Conservation (phyloP, 2,113 vertebrate genomes). For the Shinisaurus crocodilurus region DNA sequence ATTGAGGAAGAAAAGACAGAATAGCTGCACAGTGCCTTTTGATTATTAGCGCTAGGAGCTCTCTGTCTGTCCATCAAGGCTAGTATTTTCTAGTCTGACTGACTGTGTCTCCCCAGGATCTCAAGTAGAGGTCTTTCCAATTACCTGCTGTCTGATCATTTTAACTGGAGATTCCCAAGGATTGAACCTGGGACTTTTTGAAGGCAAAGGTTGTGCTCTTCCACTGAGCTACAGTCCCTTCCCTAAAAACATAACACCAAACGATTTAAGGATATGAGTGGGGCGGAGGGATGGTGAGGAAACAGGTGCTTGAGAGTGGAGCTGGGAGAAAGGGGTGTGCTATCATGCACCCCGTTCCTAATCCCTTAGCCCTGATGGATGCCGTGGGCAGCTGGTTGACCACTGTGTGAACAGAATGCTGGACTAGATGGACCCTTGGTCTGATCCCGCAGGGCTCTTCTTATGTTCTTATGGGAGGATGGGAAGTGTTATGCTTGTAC, state of each 20-base stretch:
- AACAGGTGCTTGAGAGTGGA: not conserved
- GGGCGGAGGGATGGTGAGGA: not conserved
- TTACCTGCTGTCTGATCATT: not conserved
- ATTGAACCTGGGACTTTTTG: not conserved
- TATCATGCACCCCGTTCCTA: not conserved
- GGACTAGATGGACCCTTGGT: too few species aligned
- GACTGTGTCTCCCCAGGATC: not conserved
- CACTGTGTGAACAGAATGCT: too few species aligned
- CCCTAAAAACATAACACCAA: not conserved
- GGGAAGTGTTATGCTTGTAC: not conserved
- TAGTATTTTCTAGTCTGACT: not conserved
- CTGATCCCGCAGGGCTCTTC: too few species aligned
- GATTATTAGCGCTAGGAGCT: too few species aligned
- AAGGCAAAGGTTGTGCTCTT: not conserved
- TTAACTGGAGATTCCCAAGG: not conserved
- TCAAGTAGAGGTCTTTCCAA: not conserved
- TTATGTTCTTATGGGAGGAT: too few species aligned
- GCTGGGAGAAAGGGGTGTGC: not conserved
- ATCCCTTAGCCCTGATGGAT: not conserved
- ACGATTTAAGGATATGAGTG: too few species aligned
- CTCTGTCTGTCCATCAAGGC: not conserved
- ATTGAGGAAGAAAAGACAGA: too few species aligned
- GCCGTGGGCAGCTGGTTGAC: too few species aligned
- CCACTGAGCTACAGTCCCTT: not conserved
- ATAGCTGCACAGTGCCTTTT: too few species aligned